Evolutionary conservation across 1,140 invertebrate genomes (phyloP), one percentile per base, ranked within the genome.

Genomic region (Asbolus verrucosus): DNA sequence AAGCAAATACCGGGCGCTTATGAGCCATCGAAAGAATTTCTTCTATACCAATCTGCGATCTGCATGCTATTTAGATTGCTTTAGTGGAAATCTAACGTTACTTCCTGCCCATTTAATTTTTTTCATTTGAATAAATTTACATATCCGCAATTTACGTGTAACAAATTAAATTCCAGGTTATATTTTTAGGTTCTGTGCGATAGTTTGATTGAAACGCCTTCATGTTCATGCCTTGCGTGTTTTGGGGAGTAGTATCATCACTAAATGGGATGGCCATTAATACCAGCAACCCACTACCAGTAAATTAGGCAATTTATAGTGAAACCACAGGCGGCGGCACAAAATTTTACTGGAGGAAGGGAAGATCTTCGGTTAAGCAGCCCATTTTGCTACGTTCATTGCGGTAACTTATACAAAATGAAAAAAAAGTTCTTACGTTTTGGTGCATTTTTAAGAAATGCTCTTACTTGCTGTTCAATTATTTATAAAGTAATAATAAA

Each of bases 81-180:
- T 19, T 27, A 54, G 46, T 21, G 27, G 46, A 54, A 54, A 54
- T 54, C 46, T 54, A 54, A 54, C 46, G 43, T 14, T 27, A 54
- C 46, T 54, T 54, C 46, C 46, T 54, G 46, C 21, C 46, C 46
- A 27, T 54, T 54, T 54, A 54, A 27, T 54, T 54, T 54, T 54
- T 54, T 54, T 13, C 46, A 54, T 54, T 54, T 54, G 46, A 54
- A 54, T 54, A 54, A 54, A 54, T 54, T 54, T 54, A 54, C 46
- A 54, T 54, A 54, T 54, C 46, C 46, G 46, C 46, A 54, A 54
- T 54, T 54, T 27, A 54, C 46, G 46, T 54, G 46, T 54, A 19
- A 54, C 46, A 54, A 54, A 54, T 54, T 54, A 54, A 54, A 54
- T 54, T 54, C 46, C 46, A 54, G 21, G 46, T 19, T 54, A 24